These are phyloP conservation scores for Catocala nupta DNA, from an alignment of 2,888 invertebrate genomes.

Conservation along the genomic window DNA sequence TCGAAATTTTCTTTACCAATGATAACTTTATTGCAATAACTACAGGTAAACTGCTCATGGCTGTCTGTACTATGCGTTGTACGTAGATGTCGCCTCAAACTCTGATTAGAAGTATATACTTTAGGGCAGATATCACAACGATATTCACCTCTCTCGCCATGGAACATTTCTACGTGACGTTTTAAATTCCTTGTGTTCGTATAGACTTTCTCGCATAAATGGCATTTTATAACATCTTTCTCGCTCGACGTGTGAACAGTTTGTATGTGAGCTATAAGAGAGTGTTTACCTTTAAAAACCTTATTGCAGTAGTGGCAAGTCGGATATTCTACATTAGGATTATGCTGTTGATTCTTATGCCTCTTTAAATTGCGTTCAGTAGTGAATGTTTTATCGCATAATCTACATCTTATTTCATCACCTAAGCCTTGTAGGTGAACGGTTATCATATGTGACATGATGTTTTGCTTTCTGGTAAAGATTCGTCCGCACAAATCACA, in stretches of 20 bases:
- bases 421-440: constrained; percentile 68
- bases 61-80: constrained; percentile 59
- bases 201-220: constrained; percentile 68
- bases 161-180: constrained; percentile 71
- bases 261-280: constrained; percentile 68
- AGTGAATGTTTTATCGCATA: constrained; percentile 69
- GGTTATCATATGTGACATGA: constrained; percentile 75
- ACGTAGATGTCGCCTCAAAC: constrained; percentile 64
- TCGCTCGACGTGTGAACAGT: constrained; percentile 53
- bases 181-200: constrained; percentile 71
- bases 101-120: constrained; percentile 73
- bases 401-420: constrained; percentile 59
- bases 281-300: constrained; percentile 67
- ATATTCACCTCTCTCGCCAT: constrained; percentile 66
- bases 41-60: constrained; percentile 50
- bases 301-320: constrained; percentile 71
- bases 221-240: constrained; percentile 59
- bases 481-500: constrained; percentile 76
- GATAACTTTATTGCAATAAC: constrained; percentile 52
- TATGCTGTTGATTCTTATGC: constrained; percentile 70
- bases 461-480: constrained; percentile 77
- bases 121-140: constrained; percentile 73
- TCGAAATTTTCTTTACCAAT: constrained; percentile 55
- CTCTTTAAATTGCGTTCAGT: constrained; percentile 71
- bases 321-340: constrained; percentile 65